Evolutionary conservation across 2,888 invertebrate species (phyloP), one percentile per base, ranked within the genome.

Genomic region (Ceratothoa steindachneri): DNA sequence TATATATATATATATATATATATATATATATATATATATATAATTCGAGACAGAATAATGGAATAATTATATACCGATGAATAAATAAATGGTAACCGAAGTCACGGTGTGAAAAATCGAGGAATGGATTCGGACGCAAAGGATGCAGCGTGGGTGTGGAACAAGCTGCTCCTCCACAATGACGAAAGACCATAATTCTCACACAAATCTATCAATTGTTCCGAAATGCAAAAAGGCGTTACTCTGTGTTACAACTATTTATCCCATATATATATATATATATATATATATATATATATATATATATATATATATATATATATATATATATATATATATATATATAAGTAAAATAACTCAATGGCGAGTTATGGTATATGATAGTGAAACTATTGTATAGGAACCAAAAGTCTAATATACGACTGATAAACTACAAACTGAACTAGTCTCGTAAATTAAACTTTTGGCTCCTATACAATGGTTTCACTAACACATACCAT

Each of bases 281-380:
- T 55, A 55, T 55, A 55, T 55, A 55, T 55, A 55, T 55, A 55
- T 55, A 55, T 55, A 55, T 55, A 55, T 55, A 55, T 55, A 55
- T 55, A 55, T 55, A 55, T 55, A 55, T 55, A 55, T 55, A 55
- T 55, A 55, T 55, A 55, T 55, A 55, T 55, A 55, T 55, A 55
- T 55, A 55, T 55, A 55, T 55, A 55, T 55, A 55, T 55, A 55
- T 55, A 55, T 55, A 55, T 55, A 55, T 55, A 55, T 55, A 55
- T 55, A 55, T 55, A 55, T 55, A 55, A 15, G 24, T 19, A 55
- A n/a, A 19, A 55, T 55, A 55, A 19, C 55, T 55, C 55, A 41
- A 41, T 41, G 41, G 15, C 41, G 7, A 15, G n/a, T n/a, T n/a
- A n/a, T n/a, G n/a, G n/a, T n/a, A n/a, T n/a, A n/a, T n/a, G n/a